Conservation (phyloP, 2,888 invertebrate species). For the Anodontia alba region DNA sequence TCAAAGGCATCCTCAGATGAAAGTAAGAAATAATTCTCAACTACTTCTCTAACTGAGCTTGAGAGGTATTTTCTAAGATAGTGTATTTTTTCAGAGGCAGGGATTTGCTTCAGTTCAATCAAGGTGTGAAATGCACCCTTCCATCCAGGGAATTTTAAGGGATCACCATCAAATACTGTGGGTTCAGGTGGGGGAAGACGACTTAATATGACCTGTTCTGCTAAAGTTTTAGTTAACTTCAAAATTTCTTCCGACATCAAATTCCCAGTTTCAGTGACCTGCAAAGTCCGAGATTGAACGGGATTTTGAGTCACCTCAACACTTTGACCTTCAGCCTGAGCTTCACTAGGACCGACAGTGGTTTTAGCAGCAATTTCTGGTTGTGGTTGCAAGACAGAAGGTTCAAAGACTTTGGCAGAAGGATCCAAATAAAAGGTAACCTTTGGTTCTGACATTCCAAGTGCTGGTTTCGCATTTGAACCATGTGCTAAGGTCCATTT, state of each 20-base stretch:
- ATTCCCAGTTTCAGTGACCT: constrained; percentile 4
- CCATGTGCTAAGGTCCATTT: background rate
- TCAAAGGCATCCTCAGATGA: constrained; percentile 38
- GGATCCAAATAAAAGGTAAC: background rate
- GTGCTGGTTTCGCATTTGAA: background rate
- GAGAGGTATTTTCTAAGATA: constrained; percentile 41
- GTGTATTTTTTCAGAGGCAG: constrained; percentile 40
- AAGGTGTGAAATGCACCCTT: constrained; percentile 40
- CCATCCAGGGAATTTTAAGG: constrained; percentile 37
- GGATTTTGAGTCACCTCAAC: background rate
- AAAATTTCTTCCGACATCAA: background rate
- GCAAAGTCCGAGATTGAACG: background rate
- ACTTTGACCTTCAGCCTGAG: background rate
- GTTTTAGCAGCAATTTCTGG: background rate
- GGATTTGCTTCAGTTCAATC: constrained; percentile 39
- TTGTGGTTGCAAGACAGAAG: background rate
- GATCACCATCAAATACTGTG: constrained; percentile 50
- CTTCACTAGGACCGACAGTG: background rate
- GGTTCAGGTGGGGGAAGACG: constrained; percentile 47
- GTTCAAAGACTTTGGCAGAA: background rate
- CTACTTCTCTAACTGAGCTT: constrained; percentile 23
- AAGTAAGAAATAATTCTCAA: constrained; percentile 38
- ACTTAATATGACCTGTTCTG: constrained; percentile 18
- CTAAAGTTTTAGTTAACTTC: background rate
- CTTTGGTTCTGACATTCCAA: background rate